Evolutionary conservation across 1,140 invertebrate species (phyloP), one percentile per base, ranked within the genome.

Genomic region (Papilio helenus): DNA sequence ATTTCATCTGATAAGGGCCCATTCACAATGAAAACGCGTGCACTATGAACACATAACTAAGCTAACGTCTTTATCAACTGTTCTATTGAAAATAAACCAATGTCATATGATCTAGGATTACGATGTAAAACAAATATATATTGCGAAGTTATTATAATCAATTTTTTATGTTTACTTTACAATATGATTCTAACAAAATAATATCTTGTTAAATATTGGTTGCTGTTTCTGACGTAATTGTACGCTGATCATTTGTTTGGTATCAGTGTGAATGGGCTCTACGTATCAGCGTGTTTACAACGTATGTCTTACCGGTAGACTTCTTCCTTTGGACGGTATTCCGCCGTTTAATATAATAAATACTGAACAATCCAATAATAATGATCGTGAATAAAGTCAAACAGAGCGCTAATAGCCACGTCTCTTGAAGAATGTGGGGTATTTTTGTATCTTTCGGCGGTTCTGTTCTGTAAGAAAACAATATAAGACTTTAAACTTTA

Each of bases 251-350:
- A n/a, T 55, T 7, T 18, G 14, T 18, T 65, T 18, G 26, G 3
- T 68, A 29, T 68, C 61, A 68, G 14, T 68, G 61, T 68, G 26
- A 68, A 68, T 34, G 8, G n/a, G 39, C 18, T n/a, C 68, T 39
- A 72, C 20, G 71, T 18, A 18, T 20, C n/a, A 34, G 16, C 39
- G 29, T 65, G 39, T 68, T 68, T 49, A 55, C 68, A 51, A 79
- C 20, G 23, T 20, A 51, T 18, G 9, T 42, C 87, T 86, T 86
- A 93, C 92, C 90, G 74, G 83, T 89, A 65, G 92, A 86, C 81
- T 94, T 94, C 79, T 94, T 94, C 79, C 92, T 87, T 80, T 94
- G 92, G 44, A 92, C 89, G 46, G 82, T 89, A 71, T 90, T 92
- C 34, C 92, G 87, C 71, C 91, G 87, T 83, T 89, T 93, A 73